Conservation (phyloP, 2,888 invertebrate species). For the Lathronympha strigana region DNA sequence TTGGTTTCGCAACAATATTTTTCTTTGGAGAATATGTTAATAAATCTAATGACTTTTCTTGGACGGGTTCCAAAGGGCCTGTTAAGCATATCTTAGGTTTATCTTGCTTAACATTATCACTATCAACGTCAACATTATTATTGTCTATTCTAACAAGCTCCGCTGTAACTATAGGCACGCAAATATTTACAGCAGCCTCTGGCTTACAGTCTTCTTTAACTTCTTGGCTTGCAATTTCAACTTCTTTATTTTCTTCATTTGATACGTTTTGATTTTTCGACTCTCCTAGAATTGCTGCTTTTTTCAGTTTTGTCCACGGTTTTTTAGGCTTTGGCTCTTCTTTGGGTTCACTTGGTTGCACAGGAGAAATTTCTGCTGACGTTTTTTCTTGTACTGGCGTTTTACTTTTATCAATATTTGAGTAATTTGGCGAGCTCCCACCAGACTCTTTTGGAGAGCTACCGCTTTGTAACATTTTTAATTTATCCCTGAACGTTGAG, state of each 20-base stretch:
- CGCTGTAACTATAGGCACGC: constrained; percentile 71
- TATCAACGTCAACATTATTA: constrained; percentile 72
- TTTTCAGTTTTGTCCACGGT: constrained; percentile 91
- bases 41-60: constrained; percentile 76
- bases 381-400: constrained; percentile 59
- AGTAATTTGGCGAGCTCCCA: constrained; percentile 40
- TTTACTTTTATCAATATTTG: constrained; percentile 63
- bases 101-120: constrained; percentile 68
- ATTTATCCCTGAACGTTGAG: constrained; percentile 77
- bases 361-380: constrained; percentile 63
- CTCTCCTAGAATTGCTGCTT: constrained; percentile 86
- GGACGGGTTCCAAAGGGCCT: constrained; percentile 76
- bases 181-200: constrained; percentile 65
- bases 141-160: constrained; percentile 81
- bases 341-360: constrained; percentile 61
- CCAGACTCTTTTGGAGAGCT: constrained; percentile 64
- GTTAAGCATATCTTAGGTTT: constrained; percentile 74
- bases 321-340: constrained; percentile 80
- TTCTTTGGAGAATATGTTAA: constrained; percentile 73
- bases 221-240: constrained; percentile 55
- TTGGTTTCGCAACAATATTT: constrained; percentile 54
- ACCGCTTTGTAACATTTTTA: constrained; percentile 75
- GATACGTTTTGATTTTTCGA: constrained; percentile 72
- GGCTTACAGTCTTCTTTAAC: constrained; percentile 51
- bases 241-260: constrained; percentile 67